A percentile compares a stretch with the other conserved stretches of the same genome.
phyloP scores from a whole-genome alignment of 1,140 invertebrate genomes.

The Euwallacea similis region DNA sequence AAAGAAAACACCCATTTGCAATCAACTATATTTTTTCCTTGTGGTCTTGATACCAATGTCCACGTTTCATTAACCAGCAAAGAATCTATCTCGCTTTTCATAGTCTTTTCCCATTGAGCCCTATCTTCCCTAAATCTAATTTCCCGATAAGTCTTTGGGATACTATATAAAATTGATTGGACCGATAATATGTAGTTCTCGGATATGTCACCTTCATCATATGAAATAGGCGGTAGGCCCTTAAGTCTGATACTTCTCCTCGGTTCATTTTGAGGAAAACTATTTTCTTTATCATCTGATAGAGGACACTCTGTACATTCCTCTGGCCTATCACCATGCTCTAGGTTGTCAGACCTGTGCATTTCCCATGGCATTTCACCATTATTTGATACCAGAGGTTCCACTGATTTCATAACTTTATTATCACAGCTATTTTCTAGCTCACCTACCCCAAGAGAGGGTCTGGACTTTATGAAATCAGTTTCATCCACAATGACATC shows the following conservation, averaged over 20 bases:
- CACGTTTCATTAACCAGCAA: slow-evolving; percentile 51
- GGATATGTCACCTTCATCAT: background rate
- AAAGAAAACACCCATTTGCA: slow-evolving; percentile 51
- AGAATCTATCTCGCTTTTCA: slow-evolving; percentile 52
- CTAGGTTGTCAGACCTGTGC: no score
- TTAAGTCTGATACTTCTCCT: slow-evolving; percentile 31
- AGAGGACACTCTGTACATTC: no score
- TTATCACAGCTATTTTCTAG: no score
- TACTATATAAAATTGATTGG: background rate
- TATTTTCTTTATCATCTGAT: no score
- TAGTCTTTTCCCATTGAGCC: slow-evolving; percentile 49
- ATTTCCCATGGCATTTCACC: no score
- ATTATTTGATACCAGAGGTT: no score
- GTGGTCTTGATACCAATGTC: slow-evolving; percentile 51
- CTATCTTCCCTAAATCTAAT: slow-evolving; percentile 48
- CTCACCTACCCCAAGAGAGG: background rate
- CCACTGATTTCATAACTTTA: no score
- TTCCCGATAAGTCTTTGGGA: slow-evolving; percentile 27
- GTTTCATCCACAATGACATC: slow-evolving; percentile 55
- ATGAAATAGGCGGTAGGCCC: background rate
- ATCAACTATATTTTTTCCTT: slow-evolving; percentile 52
- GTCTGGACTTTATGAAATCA: slow-evolving; percentile 48
- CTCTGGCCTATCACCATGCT: no score
- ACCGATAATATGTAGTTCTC: background rate
- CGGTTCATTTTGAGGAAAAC: background rate